Conservation (phyloP, 2,888 invertebrate genomes). For the Chymomyza procnemis region DNA sequence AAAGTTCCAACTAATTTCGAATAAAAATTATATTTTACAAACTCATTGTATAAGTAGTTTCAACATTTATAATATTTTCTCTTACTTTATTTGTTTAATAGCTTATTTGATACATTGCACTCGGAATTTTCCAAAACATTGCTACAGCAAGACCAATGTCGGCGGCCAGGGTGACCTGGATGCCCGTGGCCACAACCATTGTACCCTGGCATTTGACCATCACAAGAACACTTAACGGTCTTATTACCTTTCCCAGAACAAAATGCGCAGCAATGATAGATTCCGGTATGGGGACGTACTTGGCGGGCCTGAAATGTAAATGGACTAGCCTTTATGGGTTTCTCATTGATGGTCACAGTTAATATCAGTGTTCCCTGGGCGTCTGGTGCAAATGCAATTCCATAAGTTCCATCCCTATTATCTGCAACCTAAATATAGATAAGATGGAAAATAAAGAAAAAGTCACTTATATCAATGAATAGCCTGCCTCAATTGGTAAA, state of each 20-base stretch:
- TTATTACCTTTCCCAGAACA: constrained; percentile 88
- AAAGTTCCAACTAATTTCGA: too few species aligned
- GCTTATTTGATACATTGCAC: constrained; percentile 80
- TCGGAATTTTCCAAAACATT: constrained; percentile 82
- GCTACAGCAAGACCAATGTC: constrained; percentile 92
- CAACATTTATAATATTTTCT: not conserved
- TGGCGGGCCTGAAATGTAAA: constrained; percentile 83
- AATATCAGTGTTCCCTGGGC: constrained; percentile 83
- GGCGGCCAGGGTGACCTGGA: constrained; percentile 86
- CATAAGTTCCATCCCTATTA: constrained; percentile 83
- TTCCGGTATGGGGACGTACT: constrained; percentile 83
- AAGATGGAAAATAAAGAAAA: not conserved
- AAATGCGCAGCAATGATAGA: constrained; percentile 89
- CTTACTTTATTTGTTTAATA: constrained; percentile 57
- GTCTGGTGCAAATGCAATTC: constrained; percentile 82
- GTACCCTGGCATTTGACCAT: constrained; percentile 86
- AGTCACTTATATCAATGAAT: constrained; percentile 5
- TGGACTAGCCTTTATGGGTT: constrained; percentile 85
- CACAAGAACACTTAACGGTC: constrained; percentile 85
- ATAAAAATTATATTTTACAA: too few species aligned
- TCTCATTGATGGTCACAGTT: constrained; percentile 82
- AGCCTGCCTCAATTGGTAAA: constrained; percentile 79
- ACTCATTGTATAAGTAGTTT: too few species aligned
- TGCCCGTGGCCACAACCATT: constrained; percentile 91
- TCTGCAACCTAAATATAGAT: constrained; percentile 81